A percentile compares a stretch with the other conserved stretches of the same genome.
phyloP scores from a whole-genome alignment of 2,797 vertebrate species.

The Poliocrania exsul region DNA sequence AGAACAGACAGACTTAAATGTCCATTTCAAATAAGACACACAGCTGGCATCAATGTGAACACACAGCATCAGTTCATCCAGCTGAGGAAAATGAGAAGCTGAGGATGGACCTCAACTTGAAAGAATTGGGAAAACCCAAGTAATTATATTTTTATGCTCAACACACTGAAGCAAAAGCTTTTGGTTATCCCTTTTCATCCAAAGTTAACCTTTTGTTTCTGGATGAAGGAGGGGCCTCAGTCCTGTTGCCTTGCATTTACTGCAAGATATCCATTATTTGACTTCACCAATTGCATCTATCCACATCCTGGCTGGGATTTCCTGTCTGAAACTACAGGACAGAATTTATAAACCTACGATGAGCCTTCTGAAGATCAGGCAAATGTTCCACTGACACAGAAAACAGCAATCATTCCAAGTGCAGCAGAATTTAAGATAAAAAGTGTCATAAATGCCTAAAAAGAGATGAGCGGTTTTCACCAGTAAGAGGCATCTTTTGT shows the following conservation, averaged over 20 bases:
- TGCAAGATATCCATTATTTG: background rate
- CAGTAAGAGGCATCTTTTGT: background rate
- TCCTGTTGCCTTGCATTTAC: background rate
- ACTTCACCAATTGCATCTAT: background rate
- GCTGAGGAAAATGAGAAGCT: background rate
- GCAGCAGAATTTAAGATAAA: background rate
- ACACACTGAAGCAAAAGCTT: background rate
- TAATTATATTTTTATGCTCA: background rate
- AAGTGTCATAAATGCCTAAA: background rate
- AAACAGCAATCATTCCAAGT: background rate
- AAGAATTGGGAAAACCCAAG: background rate
- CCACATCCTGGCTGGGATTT: background rate
- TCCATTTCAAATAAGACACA: background rate
- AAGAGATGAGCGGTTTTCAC: background rate
- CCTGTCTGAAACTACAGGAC: background rate
- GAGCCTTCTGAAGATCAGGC: background rate
- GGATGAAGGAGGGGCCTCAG: background rate
- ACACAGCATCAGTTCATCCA: background rate
- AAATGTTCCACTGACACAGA: background rate
- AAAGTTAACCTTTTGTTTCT: background rate
- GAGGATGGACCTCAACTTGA: background rate
- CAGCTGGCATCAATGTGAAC: background rate
- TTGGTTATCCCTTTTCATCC: background rate
- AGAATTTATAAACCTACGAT: background rate
- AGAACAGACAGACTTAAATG: background rate